Base-by-base conservation (phyloP, 2,797 vertebrate species). In the Geotrypetes seraphini region DNA sequence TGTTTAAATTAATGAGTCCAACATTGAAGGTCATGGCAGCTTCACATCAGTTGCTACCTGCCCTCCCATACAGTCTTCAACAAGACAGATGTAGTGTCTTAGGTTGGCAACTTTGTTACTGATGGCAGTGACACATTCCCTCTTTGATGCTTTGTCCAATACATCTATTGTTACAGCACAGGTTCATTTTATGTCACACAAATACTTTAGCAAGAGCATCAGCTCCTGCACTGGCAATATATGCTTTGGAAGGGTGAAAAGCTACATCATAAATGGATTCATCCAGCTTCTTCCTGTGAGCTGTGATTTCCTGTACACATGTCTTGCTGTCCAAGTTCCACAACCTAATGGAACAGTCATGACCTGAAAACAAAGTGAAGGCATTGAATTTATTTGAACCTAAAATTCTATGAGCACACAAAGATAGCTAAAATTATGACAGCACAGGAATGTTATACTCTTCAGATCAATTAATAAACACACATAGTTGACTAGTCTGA, bases 251-350 rank as follows among this genome's bases (percentile, higher is more conserved):
- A 3, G 95, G 94, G 73, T 97, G 95, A 77, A 98, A 98, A 81
- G 95, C 91, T 80, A 98, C 94, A 51, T 97, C 93, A 27, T 98
- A 96, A 75, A 98, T 97, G 28, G 94, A 93, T 77, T 98, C 95
- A 54, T 98, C 95, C 22, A 92, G 83, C 80, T 98, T 98, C 78
- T 97, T 98, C 46, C 95, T 84, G 73, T 98, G 94, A 50, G 93
- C 93, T 3, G 95, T 98, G 77, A 98, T 97, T 81, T 98, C 95
- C 75, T 98, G 95, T 11, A 97, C 92, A 43, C 95, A 98, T 0
- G 95, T 97, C 75, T 97, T 98, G 71, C 88, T 96, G 81, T 98
- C 95, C 54, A 98, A 79, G 80, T 97, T 97, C 95, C 95, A 98
- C 60, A 97, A 83, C 40, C 95, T 90, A 73, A 98, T 90, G 18